Evolutionary conservation across 2,113 vertebrate species (phyloP).

Genomic region (Elephas maximus): DNA sequence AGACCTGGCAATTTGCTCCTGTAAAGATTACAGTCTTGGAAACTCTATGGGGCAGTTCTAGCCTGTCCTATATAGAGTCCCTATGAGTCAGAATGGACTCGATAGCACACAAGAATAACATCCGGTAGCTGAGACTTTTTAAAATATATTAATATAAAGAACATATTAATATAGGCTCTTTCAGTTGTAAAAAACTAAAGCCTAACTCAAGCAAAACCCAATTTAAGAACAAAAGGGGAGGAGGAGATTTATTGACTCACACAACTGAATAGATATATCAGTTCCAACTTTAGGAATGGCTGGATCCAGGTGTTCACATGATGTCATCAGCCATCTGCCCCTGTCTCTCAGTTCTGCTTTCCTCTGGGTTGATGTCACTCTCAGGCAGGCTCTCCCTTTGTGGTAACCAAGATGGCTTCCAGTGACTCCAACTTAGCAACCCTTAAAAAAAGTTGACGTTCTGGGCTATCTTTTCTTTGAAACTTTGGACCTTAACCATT

Average conservation of each 20-base stretch:
- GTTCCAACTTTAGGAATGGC: background rate
- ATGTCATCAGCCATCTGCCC: background rate
- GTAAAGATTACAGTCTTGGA: too few relatives aligned
- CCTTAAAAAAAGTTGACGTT: background rate
- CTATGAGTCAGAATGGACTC: background rate
- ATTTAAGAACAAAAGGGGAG: background rate
- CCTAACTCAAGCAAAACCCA: background rate
- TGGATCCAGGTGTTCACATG: constrained; percentile 13
- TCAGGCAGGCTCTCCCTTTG: background rate
- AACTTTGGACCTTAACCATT: background rate
- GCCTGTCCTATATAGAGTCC: background rate
- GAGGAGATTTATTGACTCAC: background rate
- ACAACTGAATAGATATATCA: background rate
- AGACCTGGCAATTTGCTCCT: background rate
- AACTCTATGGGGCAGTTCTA: background rate
- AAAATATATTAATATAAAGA: background rate
- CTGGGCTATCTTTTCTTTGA: background rate
- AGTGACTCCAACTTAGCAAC: background rate
- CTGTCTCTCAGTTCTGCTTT: constrained; percentile 10
- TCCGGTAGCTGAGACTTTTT: background rate
- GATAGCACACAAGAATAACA: background rate
- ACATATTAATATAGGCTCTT: background rate
- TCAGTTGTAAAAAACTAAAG: background rate
- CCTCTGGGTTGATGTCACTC: background rate
- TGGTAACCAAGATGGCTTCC: background rate